These are phyloP conservation scores for Brachyalestes nurse DNA, from an alignment of 2,797 vertebrate genomes.

Conservation along the genomic window DNA sequence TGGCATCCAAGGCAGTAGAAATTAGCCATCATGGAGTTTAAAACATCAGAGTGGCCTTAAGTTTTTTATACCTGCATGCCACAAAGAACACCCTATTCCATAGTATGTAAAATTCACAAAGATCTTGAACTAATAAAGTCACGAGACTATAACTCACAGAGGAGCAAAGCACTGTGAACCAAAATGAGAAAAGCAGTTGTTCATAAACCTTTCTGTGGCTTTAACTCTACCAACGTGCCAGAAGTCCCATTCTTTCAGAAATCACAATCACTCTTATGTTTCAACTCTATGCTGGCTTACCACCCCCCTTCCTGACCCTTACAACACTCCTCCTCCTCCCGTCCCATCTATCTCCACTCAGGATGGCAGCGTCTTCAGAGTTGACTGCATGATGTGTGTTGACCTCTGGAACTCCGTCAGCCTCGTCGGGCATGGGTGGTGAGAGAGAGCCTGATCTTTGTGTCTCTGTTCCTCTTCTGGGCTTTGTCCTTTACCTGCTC, in stretches of 20 bases:
- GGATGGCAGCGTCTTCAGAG: slow-evolving; percentile 84
- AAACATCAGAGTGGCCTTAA: slow-evolving; percentile 56
- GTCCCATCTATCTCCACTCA: slow-evolving; percentile 85
- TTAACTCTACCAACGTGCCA: slow-evolving; percentile 17
- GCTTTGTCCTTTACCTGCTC: slow-evolving; percentile 4
- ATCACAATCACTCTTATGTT: slow-evolving; percentile 54
- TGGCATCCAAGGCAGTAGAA: slow-evolving; percentile 88
- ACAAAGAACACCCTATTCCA: neutral
- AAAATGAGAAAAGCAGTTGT: neutral
- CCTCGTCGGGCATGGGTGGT: slow-evolving; percentile 89
- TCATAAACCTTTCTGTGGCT: slow-evolving; percentile 3
- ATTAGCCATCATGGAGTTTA: slow-evolving; percentile 63
- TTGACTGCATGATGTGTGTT: slow-evolving; percentile 93
- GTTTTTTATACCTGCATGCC: neutral
- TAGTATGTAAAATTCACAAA: neutral
- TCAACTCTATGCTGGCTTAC: slow-evolving; percentile 49
- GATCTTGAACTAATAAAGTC: neutral
- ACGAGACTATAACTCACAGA: neutral
- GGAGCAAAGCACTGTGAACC: neutral
- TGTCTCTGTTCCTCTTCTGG: slow-evolving; percentile 38
- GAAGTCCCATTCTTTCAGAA: neutral
- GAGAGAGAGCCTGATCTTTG: slow-evolving; percentile 84
- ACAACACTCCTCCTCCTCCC: slow-evolving; percentile 38
- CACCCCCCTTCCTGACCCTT: slow-evolving; percentile 39
- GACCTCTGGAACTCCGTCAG: slow-evolving; percentile 79